A percentile compares a stretch with the other conserved stretches of the same genome.
Evolutionary conservation across 30 jellyfish, hydroid and myxozoan genomes (phyloP).

Genomic region (Aurelia aurita complex sp. Pacific): DNA sequence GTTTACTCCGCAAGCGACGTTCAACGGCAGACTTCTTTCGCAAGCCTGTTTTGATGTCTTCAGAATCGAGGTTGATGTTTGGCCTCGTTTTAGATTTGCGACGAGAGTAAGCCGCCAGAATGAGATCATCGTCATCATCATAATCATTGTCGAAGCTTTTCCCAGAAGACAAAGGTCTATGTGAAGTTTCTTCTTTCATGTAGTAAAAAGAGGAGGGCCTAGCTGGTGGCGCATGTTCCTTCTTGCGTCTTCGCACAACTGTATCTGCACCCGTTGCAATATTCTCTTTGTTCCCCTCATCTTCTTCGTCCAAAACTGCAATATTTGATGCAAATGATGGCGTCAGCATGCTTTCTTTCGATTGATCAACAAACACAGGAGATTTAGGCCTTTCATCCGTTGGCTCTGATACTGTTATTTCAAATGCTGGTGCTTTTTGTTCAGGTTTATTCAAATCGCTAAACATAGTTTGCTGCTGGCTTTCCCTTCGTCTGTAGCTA

Average conservation of each 20-base stretch:
- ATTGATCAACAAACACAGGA: neutral
- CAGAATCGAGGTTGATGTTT: slow-evolving; percentile 55
- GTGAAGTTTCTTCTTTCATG: neutral
- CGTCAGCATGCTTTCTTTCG: neutral
- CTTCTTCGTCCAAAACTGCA: slow-evolving; percentile 10
- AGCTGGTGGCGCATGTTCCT: slow-evolving; percentile 60
- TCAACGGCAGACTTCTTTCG: slow-evolving; percentile 65
- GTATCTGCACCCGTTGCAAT: slow-evolving; percentile 16
- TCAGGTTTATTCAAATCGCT: slow-evolving; percentile 2
- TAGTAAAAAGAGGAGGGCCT: slow-evolving; percentile 51
- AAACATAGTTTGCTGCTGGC: slow-evolving; percentile 22
- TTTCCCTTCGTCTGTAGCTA: slow-evolving; percentile 60
- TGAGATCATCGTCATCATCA: slow-evolving; percentile 14
- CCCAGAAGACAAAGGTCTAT: neutral
- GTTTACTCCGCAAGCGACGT: slow-evolving; percentile 46
- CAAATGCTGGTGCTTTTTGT: slow-evolving; percentile 13
- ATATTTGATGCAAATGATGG: neutral
- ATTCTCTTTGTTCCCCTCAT: neutral
- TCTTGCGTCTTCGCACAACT: slow-evolving; percentile 59
- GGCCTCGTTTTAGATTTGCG: slow-evolving; percentile 21
- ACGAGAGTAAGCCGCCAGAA: slow-evolving; percentile 2
- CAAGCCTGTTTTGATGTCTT: slow-evolving; percentile 60
- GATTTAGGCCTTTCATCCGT: slow-evolving; percentile 4
- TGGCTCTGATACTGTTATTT: slow-evolving; percentile 36
- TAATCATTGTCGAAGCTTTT: neutral